Percentiles rank a stretch among this genome's conserved stretches.
Conservation (phyloP, 2,797 vertebrate species). For the Gambelia wislizenii region DNA sequence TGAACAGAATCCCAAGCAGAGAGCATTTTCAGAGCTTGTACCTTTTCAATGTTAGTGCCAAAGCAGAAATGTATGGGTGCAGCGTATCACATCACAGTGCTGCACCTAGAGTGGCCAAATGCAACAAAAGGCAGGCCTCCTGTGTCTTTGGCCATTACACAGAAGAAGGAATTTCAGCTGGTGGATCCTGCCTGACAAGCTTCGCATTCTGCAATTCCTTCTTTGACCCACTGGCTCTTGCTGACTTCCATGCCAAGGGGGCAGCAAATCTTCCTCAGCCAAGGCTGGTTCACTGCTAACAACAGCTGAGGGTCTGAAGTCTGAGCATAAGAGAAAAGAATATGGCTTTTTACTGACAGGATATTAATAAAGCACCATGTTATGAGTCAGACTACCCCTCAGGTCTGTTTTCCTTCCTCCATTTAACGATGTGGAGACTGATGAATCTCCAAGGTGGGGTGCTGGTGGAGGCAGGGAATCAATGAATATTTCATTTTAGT, state of each 20-base stretch:
- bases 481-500: not conserved
- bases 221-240: too few species aligned
- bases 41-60: not conserved
- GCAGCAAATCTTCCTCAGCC: not conserved
- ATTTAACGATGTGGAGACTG: slow-evolving; percentile 10
- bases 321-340: not conserved
- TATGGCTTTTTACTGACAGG: slow-evolving; percentile 7
- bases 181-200: too few species aligned
- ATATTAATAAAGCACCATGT: not conserved
- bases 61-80: not conserved
- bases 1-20: not conserved
- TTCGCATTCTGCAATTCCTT: too few species aligned
- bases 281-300: not conserved
- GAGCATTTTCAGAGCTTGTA: too few species aligned
- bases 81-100: not conserved
- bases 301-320: not conserved
- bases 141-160: too few species aligned
- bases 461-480: not conserved
- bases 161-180: too few species aligned
- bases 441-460: not conserved
- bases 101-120: too few species aligned
- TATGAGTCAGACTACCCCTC: not conserved
- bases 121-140: too few species aligned
- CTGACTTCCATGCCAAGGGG: too few species aligned
- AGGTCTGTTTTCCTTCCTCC: slow-evolving; percentile 19